Conservation (phyloP, 2,888 invertebrate genomes). For the Drosophila monieri region DNA sequence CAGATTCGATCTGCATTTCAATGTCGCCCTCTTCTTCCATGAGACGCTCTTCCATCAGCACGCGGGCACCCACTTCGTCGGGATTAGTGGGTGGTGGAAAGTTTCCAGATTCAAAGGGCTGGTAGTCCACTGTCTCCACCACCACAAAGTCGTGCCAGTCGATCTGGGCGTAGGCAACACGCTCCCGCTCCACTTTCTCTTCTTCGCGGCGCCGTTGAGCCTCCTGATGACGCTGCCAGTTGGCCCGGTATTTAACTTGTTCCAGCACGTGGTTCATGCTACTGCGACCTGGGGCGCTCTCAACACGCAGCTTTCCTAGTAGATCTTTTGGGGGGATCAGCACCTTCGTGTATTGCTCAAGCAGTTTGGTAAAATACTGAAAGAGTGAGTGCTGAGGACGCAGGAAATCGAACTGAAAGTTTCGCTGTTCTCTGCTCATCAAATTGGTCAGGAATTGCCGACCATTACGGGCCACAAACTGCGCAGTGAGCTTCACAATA, state of each 20-base stretch:
- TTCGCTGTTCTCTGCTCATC: slow-evolving; percentile 99
- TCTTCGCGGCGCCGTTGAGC: slow-evolving; percentile 96
- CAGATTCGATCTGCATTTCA: slow-evolving; percentile 95
- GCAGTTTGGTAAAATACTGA: slow-evolving; percentile 98
- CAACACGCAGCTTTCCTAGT: slow-evolving; percentile 90
- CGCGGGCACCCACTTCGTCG: slow-evolving; percentile 97
- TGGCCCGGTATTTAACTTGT: slow-evolving; percentile 96
- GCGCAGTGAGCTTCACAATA: slow-evolving; percentile 98
- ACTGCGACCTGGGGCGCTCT: slow-evolving; percentile 87
- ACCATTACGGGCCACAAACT: slow-evolving; percentile 99
- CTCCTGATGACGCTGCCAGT: slow-evolving; percentile 98
- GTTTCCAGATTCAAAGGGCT: slow-evolving; percentile 97
- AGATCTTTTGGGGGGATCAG: slow-evolving; percentile 97
- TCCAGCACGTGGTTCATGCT: slow-evolving; percentile 88
- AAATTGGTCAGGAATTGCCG: slow-evolving; percentile 98
- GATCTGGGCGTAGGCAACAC: slow-evolving; percentile 97
- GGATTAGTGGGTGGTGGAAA: slow-evolving; percentile 99
- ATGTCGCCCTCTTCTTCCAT: slow-evolving; percentile 92
- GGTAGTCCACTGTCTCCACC: slow-evolving; percentile 99
- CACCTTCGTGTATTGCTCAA: slow-evolving; percentile 99
- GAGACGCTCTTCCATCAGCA: slow-evolving; percentile 93
- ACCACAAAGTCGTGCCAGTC: slow-evolving; percentile 99
- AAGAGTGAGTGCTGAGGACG: slow-evolving; percentile 99
- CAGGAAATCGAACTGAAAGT: slow-evolving; percentile 99
- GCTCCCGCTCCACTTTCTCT: slow-evolving; percentile 96